A percentile compares a stretch with the other conserved stretches of the same genome.
phyloP scores from a whole-genome alignment of 1,140 invertebrate species.

The Phymastichus coffea region DNA sequence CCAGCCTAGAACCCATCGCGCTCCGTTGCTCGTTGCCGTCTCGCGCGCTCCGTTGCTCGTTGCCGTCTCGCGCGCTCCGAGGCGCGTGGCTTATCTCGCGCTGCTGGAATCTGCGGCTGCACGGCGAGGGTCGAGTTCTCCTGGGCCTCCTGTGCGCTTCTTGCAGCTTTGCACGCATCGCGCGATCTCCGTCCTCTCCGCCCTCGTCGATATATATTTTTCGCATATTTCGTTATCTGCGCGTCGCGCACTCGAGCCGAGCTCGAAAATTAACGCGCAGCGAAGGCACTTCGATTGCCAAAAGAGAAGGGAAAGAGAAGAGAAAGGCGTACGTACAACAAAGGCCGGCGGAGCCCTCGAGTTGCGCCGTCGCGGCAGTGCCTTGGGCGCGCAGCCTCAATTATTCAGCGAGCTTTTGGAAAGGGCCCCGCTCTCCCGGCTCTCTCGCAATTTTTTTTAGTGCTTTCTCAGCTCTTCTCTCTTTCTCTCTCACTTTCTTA shows the following conservation, averaged over 20 bases:
- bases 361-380: constrained; percentile 1
- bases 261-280: background rate
- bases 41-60: background rate
- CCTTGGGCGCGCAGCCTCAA: constrained; percentile 12
- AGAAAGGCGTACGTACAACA: too few species aligned
- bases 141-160: background rate
- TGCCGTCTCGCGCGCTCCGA: constrained; percentile 15
- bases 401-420: constrained; percentile 7
- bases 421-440: too few species aligned
- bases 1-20: too few species aligned
- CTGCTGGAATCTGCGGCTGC: constrained; percentile 52
- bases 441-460: constrained; percentile 14
- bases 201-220: background rate
- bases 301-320: too few species aligned
- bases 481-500: background rate
- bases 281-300: constrained; percentile 7
- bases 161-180: constrained; percentile 3
- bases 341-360: background rate
- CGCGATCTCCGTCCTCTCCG: background rate
- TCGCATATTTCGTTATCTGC: too few species aligned
- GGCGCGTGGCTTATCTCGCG: constrained; percentile 50
- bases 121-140: constrained; percentile 42
- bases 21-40: background rate
- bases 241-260: too few species aligned
- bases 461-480: background rate